These are phyloP conservation scores for Sylvicola cinctus DNA, from an alignment of 2,888 invertebrate genomes.

Conservation along the genomic window DNA sequence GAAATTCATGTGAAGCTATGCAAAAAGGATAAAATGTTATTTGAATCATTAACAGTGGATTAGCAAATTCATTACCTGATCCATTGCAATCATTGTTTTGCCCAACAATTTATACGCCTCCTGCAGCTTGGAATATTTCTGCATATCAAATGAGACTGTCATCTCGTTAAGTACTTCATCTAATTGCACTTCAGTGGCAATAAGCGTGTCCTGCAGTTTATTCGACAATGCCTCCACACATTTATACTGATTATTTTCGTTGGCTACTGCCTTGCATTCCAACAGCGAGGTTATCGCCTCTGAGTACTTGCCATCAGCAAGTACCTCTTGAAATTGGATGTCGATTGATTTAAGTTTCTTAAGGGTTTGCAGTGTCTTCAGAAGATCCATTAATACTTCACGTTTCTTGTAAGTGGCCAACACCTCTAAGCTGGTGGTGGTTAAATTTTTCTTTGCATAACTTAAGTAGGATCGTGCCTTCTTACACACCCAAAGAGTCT, in stretches of 20 bases:
- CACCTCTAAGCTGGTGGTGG: constrained; percentile 68
- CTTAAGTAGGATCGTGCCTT: constrained; percentile 50
- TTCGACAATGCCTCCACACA: constrained; percentile 75
- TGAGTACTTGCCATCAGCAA: constrained; percentile 70
- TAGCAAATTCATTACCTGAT: constrained; percentile 29
- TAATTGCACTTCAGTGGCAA: constrained; percentile 76
- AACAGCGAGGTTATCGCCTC: constrained; percentile 77
- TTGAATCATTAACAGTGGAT: neutral
- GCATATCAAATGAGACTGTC: constrained; percentile 49
- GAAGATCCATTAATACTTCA: constrained; percentile 57
- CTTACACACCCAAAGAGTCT: constrained; percentile 48
- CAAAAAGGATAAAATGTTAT: constrained; percentile 3
- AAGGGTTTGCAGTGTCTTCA: constrained; percentile 59
- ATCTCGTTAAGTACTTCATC: constrained; percentile 61
- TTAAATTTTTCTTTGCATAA: constrained; percentile 61
- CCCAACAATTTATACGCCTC: constrained; percentile 75
- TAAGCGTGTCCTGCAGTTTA: constrained; percentile 76
- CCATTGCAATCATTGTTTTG: constrained; percentile 82
- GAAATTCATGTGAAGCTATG: constrained; percentile 83
- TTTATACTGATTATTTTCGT: constrained; percentile 67
- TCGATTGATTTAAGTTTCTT: constrained; percentile 74
- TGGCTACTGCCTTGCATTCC: constrained; percentile 71
- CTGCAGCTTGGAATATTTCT: constrained; percentile 62
- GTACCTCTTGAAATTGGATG: constrained; percentile 55
- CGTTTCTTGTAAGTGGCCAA: constrained; percentile 79